Evolutionary conservation across 2,888 invertebrate species (phyloP).

Genomic region (Belgica antarctica): DNA sequence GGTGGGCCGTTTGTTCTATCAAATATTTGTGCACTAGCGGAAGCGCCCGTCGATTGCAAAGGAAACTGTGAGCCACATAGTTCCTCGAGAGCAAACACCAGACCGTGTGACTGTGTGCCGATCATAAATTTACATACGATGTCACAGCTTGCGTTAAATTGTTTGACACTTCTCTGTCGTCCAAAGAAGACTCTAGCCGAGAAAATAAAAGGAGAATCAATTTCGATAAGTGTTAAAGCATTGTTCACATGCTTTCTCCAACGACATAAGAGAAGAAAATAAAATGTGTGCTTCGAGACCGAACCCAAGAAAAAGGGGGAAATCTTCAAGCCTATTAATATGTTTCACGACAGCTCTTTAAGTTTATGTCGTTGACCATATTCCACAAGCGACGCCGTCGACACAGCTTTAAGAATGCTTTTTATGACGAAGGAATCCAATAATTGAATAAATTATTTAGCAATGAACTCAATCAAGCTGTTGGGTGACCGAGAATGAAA

Average conservation of each 20-base stretch:
- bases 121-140: constrained; percentile 7
- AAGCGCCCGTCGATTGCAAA: too few relatives aligned
- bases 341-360: constrained; percentile 11
- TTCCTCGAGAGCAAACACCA: too few relatives aligned
- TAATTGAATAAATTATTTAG: constrained; percentile 39
- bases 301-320: not conserved
- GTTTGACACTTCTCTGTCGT: not conserved
- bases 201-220: too few relatives aligned
- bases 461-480: not conserved
- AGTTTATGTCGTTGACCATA: constrained; percentile 21
- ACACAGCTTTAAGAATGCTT: not conserved
- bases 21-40: constrained; percentile 17
- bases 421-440: constrained; percentile 12
- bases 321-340: not conserved
- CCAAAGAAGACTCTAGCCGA: not conserved
- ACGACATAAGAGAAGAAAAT: too few relatives aligned
- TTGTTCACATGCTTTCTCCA: constrained; percentile 6
- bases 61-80: too few relatives aligned
- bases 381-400: not conserved
- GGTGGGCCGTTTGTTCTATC: not conserved
- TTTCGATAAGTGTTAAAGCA: not conserved
- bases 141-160: not conserved
- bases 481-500: constrained; percentile 9
- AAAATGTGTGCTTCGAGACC: not conserved
- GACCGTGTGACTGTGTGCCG: too few relatives aligned